Conservation (phyloP, 2,888 invertebrate genomes). For the Helobdella robusta region DNA sequence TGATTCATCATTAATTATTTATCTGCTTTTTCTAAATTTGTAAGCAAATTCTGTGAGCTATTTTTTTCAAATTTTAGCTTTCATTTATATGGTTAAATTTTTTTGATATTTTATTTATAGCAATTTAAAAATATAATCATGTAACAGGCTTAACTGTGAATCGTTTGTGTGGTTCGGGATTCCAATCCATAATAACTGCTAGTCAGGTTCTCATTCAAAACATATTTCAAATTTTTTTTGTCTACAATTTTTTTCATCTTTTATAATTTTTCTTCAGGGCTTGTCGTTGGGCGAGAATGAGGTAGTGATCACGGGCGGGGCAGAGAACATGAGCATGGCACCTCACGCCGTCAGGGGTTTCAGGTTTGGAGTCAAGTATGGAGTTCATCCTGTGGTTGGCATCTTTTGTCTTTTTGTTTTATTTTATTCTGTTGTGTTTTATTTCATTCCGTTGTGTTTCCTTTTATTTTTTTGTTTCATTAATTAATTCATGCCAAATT, state of each 20-base stretch:
- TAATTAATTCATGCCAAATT: no score
- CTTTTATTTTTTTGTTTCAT: no score
- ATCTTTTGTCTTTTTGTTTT: no score
- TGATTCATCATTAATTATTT: no score
- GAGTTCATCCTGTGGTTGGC: slow-evolving; percentile 55
- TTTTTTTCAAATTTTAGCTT: no score
- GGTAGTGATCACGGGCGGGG: slow-evolving; percentile 79
- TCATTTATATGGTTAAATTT: no score
- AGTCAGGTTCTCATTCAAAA: slow-evolving; percentile 61
- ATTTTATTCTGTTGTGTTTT: no score
- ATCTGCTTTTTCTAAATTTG: no score
- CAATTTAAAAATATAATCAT: no score
- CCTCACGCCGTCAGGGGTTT: slow-evolving; percentile 71
- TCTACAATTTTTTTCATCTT: background rate
- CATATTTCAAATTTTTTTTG: background rate
- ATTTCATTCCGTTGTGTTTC: no score
- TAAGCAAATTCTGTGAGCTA: no score
- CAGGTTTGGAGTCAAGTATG: slow-evolving; percentile 78
- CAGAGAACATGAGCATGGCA: slow-evolving; percentile 87
- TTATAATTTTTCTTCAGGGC: slow-evolving; percentile 56
- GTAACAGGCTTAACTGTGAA: slow-evolving; percentile 81
- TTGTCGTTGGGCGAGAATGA: slow-evolving; percentile 73
- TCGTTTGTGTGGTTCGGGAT: slow-evolving; percentile 91
- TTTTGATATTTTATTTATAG: no score
- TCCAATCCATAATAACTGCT: slow-evolving; percentile 82